Base-by-base conservation (phyloP, 23 tunicate genomes). In the Phallusia fumigata region DNA sequence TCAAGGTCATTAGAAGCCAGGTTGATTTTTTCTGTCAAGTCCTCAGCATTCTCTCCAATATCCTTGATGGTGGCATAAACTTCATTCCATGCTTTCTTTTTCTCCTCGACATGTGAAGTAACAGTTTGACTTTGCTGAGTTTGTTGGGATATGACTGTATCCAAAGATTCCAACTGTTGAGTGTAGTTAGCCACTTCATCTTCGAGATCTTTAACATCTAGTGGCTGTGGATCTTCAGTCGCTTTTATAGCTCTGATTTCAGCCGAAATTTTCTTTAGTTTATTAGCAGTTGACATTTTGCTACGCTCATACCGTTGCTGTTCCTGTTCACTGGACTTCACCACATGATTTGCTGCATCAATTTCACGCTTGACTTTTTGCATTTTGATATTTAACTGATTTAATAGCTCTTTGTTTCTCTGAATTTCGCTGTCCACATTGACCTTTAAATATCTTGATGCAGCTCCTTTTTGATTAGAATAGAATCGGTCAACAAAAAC, bases 181-280 rank as follows among this genome's bases (percentile, higher is more conserved):
- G 83, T 53, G 50, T 93, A 74, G 77, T 93, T 93, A 2, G 44
- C 28, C 18, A 93, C 98, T 64, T 93, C 98, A 36, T 93, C 98
- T 83, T 88, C 92, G 0, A 93, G 52, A 47, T 93, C 98, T 34
- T 84, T 88, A 8, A 88, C 87, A 77, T 93, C 92, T 26, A 86
- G 69, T 12, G 87, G 87, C 36, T 79, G 75, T 28, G 86, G 86
- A 19, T 93, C 98, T 79, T 93, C 98, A 22, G 81, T 76, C 16
- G 90, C 34, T 45, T 86, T 90, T 31, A 93, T 34, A 35, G 77
- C 81, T 65, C 84, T 45, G 33, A 93, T 87, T 40, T 85, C 90
- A 64, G 73, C 80, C 18, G 82, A 49, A 10, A 88, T 45, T 24
- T 88, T 90, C 45, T 82, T 88, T 13, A 86, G 79, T 74, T 85